Evolutionary conservation across 2,113 vertebrate species (phyloP), one percentile per base, ranked within the genome.

Genomic region (Hiodon tergisus): DNA sequence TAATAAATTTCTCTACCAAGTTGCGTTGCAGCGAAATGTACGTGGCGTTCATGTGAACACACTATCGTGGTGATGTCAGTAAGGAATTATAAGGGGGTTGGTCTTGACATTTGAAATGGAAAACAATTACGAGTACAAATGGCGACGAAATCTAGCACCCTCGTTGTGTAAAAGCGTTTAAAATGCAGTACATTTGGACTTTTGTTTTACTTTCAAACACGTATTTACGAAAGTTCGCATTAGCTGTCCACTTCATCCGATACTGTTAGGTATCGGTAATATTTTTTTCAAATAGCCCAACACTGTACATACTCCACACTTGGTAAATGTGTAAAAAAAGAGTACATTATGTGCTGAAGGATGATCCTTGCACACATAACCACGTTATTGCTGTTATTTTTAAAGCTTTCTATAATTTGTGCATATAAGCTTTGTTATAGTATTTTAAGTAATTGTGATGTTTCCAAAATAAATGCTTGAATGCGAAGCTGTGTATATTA

Each of bases 41-140:
- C 89, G 88, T 91, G 89, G 88, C 90, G 83, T 80, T 83, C 77
- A 51, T 14, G 14, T 62, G 76, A 72, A 77, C 69, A 61, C 10
- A 47, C 69, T 48, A 10, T 11, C n/a, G 47, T 13, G 5, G 60
- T 74, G 77, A 71, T 57, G 72, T 65, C 55, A 70, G 61, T 74
- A 48, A 53, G 59, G 54, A 11, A n/a, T 59, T 16, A 62, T 3
- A 4, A 6, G 17, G 16, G 68, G 69, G 69, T 16, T 52, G 69
- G 52, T 13, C 50, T 1, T 17, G 53, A 55, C 53, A 55, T 6
- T 55, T 55, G 16, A 71, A 3, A 14, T 55, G 17, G 52, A 71
- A 3, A 14, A 10, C 46, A 11, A 60, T 6, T 71, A 60, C 4
- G 69, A 46, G 10, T 58, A 59, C 11, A 71, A 3, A 9, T 14